These are phyloP conservation scores for Megaceryle maxima DNA, from an alignment of 2,113 vertebrate species.

Conservation along the genomic window DNA sequence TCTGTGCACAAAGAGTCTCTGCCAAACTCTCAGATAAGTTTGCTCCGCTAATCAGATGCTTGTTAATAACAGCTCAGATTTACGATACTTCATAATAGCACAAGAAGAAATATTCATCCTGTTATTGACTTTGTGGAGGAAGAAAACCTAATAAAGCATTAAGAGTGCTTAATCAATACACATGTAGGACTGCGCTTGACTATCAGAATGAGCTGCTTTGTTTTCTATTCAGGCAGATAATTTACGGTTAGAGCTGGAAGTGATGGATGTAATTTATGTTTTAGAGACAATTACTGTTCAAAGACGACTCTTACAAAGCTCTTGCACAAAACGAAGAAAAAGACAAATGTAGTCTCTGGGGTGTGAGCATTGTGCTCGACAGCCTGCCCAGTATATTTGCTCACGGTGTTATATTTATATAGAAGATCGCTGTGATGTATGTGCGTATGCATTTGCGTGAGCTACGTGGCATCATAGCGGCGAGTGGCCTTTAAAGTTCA, in stretches of 20 bases:
- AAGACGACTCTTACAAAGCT: neutral
- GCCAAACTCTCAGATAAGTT: neutral
- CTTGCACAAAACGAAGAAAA: neutral
- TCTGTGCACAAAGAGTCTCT: neutral
- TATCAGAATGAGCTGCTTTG: slow-evolving; percentile 42
- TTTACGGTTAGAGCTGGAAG: slow-evolving; percentile 45
- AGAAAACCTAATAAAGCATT: slow-evolving; percentile 62
- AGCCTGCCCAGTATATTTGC: neutral
- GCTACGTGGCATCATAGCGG: rapidly evolving
- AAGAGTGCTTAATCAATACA: slow-evolving; percentile 57
- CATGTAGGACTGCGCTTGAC: neutral
- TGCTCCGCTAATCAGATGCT: neutral
- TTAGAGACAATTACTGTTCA: slow-evolving; percentile 38
- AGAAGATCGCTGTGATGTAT: rapidly evolving
- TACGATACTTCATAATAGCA: slow-evolving; percentile 38
- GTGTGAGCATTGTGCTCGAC: neutral
- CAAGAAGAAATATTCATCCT: slow-evolving; percentile 50
- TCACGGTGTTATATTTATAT: rapidly evolving
- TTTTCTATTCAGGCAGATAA: slow-evolving; percentile 42
- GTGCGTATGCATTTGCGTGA: rapidly evolving
- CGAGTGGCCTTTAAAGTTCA: neutral
- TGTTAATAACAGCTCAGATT: slow-evolving; percentile 49
- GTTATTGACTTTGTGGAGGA: slow-evolving; percentile 50
- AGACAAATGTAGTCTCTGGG: neutral
- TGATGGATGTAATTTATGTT: slow-evolving; percentile 60